A percentile compares a stretch with the other conserved stretches of the same genome.
Conservation (phyloP, 2,113 vertebrate genomes). For the Urocitellus parryii region DNA sequence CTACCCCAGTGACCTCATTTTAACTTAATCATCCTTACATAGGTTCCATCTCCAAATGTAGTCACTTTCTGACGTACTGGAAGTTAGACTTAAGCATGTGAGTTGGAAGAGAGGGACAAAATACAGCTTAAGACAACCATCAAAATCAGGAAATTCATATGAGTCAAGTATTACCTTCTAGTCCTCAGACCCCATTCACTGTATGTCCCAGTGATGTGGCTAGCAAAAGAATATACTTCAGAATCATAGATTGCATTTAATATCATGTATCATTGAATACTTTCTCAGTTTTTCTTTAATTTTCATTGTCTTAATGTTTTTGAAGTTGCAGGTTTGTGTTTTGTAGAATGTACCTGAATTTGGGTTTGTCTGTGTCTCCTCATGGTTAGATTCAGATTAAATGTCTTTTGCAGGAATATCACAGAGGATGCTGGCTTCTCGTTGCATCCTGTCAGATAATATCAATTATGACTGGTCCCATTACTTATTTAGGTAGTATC, state of each 20-base stretch:
- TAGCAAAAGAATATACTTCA: slow-evolving; percentile 12
- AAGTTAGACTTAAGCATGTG: neutral
- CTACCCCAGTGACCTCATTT: neutral
- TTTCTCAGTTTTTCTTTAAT: neutral
- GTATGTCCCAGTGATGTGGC: neutral
- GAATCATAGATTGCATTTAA: neutral
- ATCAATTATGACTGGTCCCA: neutral
- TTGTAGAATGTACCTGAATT: neutral
- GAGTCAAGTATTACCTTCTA: neutral
- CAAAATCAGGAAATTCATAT: neutral
- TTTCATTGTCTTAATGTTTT: neutral
- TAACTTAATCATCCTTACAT: neutral
- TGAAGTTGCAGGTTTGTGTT: neutral
- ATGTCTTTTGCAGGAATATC: neutral
- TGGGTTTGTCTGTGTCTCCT: neutral
- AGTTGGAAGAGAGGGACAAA: neutral
- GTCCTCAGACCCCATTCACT: neutral
- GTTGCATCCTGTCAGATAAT: neutral
- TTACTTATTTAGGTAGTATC: neutral
- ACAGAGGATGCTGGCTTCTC: neutral
- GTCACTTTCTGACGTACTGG: neutral
- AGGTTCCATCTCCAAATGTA: neutral
- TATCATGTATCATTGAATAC: neutral
- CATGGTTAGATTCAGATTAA: neutral
- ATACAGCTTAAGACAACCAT: neutral